Percentiles rank a stretch among this genome's conserved stretches.
Conservation (phyloP, 1,140 invertebrate genomes). For the Solenopsis invicta region DNA sequence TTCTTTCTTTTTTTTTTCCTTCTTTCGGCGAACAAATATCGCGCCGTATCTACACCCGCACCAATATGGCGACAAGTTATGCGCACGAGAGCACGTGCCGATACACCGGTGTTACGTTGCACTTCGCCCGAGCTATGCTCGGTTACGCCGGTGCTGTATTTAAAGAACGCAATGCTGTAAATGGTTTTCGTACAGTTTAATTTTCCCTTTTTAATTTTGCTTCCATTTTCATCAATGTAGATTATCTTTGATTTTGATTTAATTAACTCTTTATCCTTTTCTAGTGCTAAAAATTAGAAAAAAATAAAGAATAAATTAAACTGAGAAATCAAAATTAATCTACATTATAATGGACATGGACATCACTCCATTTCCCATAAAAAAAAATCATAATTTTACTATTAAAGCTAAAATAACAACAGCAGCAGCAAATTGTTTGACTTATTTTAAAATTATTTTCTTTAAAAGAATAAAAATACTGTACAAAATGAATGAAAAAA, state of each 20-base stretch:
- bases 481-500: neutral
- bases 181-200: neutral
- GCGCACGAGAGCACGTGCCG: constrained; percentile 71
- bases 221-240: too few species aligned
- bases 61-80: constrained; percentile 73
- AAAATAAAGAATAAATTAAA: too few species aligned
- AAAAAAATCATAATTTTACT: neutral
- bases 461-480: neutral
- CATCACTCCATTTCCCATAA: neutral
- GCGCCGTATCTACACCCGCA: constrained; percentile 73
- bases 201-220: neutral
- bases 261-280: too few species aligned
- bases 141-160: constrained; percentile 33
- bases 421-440: neutral
- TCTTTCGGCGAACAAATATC: constrained; percentile 73
- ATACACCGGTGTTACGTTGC: constrained; percentile 55
- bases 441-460: neutral
- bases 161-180: neutral
- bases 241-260: too few species aligned
- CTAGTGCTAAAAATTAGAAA: too few species aligned
- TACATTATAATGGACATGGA: too few species aligned
- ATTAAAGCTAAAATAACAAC: neutral
- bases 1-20: constrained; percentile 46
- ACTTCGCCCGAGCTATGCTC: constrained; percentile 22
- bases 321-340: too few species aligned